Conservation (phyloP, 2,113 vertebrate species). For the Calyptommatus sinebrachiatus region DNA sequence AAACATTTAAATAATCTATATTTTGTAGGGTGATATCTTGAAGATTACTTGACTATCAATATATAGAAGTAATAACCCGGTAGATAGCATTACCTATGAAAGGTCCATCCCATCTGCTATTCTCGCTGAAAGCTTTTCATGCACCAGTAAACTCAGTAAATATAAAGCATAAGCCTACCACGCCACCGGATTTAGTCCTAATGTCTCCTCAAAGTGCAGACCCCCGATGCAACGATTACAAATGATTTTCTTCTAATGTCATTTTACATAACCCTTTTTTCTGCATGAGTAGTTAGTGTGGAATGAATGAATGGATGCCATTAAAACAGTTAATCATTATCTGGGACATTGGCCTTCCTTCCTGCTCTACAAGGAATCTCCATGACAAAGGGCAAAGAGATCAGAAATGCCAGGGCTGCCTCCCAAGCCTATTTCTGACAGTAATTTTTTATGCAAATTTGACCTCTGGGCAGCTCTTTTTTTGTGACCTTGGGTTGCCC, state of each 20-base stretch:
- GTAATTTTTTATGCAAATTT: constrained; percentile 86
- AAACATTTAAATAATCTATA: constrained; percentile 86
- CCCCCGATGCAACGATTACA: constrained; percentile 85
- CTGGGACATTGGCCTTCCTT: constrained; percentile 80
- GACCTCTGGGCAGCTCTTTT: constrained; percentile 76
- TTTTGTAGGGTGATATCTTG: constrained; percentile 81
- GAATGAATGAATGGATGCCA: constrained; percentile 89
- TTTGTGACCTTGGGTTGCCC: constrained; percentile 80
- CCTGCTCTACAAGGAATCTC: constrained; percentile 82
- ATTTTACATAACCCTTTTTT: constrained; percentile 92
- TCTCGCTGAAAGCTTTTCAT: constrained; percentile 87
- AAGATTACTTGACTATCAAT: constrained; percentile 87
- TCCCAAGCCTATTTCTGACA: constrained; percentile 74
- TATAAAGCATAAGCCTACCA: constrained; percentile 88
- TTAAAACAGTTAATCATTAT: constrained; percentile 93
- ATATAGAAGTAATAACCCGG: constrained; percentile 87
- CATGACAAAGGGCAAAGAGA: constrained; percentile 89
- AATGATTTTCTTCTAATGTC: constrained; percentile 91
- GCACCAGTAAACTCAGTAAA: constrained; percentile 89
- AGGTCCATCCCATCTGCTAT: constrained; percentile 86
- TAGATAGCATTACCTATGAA: constrained; percentile 88
- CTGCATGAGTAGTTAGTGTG: constrained; percentile 86
- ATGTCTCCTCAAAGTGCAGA: constrained; percentile 88
- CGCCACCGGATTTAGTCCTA: constrained; percentile 86
- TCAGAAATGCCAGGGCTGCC: constrained; percentile 78